Evolutionary conservation across 2,113 vertebrate species (phyloP).

Genomic region (Podarcis cretensis): DNA sequence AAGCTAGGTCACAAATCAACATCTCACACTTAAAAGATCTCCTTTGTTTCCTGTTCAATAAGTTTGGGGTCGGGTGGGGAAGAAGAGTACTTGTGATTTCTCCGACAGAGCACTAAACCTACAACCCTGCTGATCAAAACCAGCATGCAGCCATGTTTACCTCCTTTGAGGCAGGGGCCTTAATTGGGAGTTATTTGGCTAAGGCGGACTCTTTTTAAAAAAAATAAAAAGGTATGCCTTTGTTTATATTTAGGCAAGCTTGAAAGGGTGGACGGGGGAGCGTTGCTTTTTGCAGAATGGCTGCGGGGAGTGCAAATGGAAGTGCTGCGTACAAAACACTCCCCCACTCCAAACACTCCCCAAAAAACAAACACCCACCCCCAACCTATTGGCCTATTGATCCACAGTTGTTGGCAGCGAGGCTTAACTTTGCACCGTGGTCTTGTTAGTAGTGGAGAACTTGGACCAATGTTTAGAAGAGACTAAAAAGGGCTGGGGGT

Average conservation of each 20-base stretch:
- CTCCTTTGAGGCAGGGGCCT: not conserved
- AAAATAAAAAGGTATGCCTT: not conserved
- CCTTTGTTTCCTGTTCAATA: not conserved
- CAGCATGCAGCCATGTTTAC: not conserved
- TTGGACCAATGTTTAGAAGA: slow-evolving; percentile 35
- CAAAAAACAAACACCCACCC: not conserved
- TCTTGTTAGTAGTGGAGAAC: not conserved
- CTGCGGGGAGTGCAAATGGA: not conserved
- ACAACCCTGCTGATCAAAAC: slow-evolving; percentile 26
- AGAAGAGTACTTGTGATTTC: not conserved
- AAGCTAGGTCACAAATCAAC: not conserved
- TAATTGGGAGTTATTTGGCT: not conserved
- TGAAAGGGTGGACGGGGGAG: not conserved
- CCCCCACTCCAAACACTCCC: not conserved
- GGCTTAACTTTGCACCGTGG: not conserved
- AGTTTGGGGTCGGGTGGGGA: not conserved
- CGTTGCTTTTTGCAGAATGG: not conserved
- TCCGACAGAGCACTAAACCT: not conserved
- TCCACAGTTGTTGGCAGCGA: not conserved
- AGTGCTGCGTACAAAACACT: not conserved
- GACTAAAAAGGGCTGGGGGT: not conserved
- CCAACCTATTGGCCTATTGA: not conserved
- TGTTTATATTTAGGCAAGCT: not conserved
- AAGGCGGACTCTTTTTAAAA: not conserved
- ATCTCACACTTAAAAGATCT: not conserved